phyloP scores from a whole-genome alignment of 2,888 invertebrate species.

The Stegophylla sp. region DNA sequence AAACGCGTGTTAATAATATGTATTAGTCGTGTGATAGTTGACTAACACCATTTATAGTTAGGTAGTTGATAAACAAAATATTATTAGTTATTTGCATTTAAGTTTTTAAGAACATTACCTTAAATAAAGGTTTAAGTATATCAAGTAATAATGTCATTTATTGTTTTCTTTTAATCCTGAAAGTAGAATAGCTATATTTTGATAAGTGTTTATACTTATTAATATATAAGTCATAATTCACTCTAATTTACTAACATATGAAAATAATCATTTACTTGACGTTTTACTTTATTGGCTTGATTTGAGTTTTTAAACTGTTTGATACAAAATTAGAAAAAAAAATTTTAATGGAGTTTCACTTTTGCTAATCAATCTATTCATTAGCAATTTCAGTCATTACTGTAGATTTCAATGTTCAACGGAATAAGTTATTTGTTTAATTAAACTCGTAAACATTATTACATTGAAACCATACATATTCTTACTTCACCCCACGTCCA shows the following conservation, averaged over 20 bases:
- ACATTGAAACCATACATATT: neutral
- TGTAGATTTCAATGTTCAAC: neutral
- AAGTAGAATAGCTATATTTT: no score
- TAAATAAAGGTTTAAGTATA: no score
- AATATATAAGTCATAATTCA: neutral
- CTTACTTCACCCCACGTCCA: neutral
- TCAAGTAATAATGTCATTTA: no score
- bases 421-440: neutral
- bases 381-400: slow-evolving; percentile 3
- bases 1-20: no score
- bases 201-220: no score
- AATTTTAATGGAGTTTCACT: neutral
- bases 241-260: neutral
- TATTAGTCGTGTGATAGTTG: no score
- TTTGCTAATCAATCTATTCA: slow-evolving; percentile 13
- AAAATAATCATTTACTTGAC: neutral
- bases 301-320: neutral
- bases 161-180: no score
- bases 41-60: no score
- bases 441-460: neutral
- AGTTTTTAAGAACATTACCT: no score
- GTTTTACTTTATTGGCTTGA: neutral
- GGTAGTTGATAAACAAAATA: no score
- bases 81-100: no score
- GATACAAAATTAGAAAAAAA: no score